A percentile compares a stretch with the other conserved stretches of the same genome.
These are phyloP conservation scores for Yponomeuta sedellus DNA, from an alignment of 2,888 invertebrate genomes.

Conservation along the genomic window DNA sequence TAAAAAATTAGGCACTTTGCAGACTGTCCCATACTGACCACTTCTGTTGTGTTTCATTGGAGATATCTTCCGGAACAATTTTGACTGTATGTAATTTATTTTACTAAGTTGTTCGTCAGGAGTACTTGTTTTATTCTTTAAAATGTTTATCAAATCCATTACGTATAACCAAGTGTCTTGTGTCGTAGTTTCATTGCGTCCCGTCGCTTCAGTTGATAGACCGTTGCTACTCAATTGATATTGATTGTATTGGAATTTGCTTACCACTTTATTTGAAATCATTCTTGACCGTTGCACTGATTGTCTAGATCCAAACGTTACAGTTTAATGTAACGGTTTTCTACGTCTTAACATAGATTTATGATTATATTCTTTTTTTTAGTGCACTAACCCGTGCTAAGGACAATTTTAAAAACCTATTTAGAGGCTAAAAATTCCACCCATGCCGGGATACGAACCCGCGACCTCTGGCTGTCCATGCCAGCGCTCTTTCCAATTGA, in stretches of 20 bases:
- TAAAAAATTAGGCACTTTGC: no score
- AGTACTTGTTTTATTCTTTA: conserved; percentile 3
- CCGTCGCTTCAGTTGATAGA: conserved; percentile 1
- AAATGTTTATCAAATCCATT: not conserved
- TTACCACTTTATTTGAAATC: not conserved
- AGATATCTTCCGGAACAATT: conserved; percentile 31
- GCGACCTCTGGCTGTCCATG: no score
- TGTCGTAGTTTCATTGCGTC: not conserved
- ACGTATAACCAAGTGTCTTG: conserved; percentile 1
- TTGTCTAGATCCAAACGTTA: not conserved
- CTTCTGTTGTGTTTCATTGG: conserved; percentile 36
- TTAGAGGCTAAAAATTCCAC: no score
- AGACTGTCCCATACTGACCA: conserved; percentile 27
- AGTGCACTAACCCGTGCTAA: no score
- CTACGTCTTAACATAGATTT: no score
- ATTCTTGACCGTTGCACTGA: not conserved
- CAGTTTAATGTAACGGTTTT: no score
- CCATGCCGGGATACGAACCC: no score
- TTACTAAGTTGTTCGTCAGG: conserved; percentile 13
- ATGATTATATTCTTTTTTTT: no score
- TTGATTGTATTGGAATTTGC: conserved; percentile 9
- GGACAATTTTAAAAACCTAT: no score
- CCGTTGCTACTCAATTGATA: conserved; percentile 3
- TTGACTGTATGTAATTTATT: conserved; percentile 13
- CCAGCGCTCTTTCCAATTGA: no score